These are phyloP conservation scores for Chrysodeixis includens DNA, from an alignment of 2,888 invertebrate genomes.

Conservation along the genomic window DNA sequence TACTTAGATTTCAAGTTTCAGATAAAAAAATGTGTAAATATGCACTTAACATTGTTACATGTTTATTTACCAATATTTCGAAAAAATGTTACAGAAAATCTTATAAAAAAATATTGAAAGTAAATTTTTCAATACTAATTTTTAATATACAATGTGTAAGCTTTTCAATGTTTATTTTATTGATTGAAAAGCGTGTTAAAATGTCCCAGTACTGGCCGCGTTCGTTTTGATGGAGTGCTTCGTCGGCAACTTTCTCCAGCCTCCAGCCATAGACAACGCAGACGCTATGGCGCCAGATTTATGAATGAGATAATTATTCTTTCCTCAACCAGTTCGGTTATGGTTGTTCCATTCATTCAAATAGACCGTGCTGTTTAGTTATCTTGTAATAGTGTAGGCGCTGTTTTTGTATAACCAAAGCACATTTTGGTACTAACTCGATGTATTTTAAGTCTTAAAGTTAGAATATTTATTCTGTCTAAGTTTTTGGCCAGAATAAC, in stretches of 20 bases:
- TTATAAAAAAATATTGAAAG: too few species aligned
- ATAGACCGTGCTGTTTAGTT: not conserved
- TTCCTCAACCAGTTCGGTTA: constrained; percentile 42
- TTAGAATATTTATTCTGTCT: not conserved
- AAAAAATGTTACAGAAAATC: too few species aligned
- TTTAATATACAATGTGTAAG: too few species aligned
- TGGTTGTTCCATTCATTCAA: constrained; percentile 35
- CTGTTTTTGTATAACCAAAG: not conserved
- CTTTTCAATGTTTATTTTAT: too few species aligned
- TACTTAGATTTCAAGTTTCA: too few species aligned
- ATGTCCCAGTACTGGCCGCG: not conserved
- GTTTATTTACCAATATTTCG: too few species aligned
- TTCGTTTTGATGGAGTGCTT: constrained; percentile 54
- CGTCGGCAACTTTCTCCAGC: constrained; percentile 65
- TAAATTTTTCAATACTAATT: too few species aligned
- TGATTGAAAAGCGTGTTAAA: too few species aligned
- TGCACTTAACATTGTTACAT: too few species aligned
- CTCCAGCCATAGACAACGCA: constrained; percentile 57
- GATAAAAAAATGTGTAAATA: too few species aligned
- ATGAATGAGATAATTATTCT: constrained; percentile 72
- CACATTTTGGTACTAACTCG: not conserved
- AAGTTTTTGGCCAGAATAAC: too few species aligned
- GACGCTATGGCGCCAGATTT: constrained; percentile 76
- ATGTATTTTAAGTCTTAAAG: not conserved
- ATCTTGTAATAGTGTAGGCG: not conserved